Conservation (phyloP, 2,888 invertebrate genomes). For the Diploptera punctata region DNA sequence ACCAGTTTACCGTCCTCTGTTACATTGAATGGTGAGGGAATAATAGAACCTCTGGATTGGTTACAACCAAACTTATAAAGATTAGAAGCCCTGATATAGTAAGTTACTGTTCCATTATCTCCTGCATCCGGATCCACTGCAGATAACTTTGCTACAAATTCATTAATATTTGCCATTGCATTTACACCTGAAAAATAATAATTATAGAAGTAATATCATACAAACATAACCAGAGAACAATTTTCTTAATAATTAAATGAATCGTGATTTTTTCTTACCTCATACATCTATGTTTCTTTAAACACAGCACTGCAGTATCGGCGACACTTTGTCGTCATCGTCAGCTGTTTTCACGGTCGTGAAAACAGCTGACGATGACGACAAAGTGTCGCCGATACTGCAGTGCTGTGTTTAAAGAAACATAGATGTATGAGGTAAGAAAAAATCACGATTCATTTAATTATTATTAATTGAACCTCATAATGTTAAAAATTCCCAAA, state of each 20-base stretch:
- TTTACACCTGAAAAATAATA: conserved; percentile 66
- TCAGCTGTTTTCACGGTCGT: no score
- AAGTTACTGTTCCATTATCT: conserved; percentile 81
- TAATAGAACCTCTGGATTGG: conserved; percentile 82
- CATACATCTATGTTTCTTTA: neutral
- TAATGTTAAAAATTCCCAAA: no score
- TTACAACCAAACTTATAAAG: conserved; percentile 80
- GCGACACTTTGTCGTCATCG: no score
- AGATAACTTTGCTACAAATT: conserved; percentile 74
- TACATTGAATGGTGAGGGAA: conserved; percentile 87
- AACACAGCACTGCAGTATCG: no score
- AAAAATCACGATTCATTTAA: no score
- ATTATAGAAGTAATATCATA: neutral
- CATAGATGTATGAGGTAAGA: no score
- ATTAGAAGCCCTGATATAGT: conserved; percentile 82
- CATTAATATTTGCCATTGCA: conserved; percentile 77
- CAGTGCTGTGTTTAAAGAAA: no score
- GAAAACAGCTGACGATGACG: no score
- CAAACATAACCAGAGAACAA: neutral
- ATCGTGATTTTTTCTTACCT: neutral
- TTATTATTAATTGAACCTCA: no score
- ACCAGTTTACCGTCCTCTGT: conserved; percentile 72
- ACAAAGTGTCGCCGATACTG: no score
- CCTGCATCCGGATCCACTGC: conserved; percentile 86
- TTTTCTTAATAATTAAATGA: neutral